A percentile compares a stretch with the other conserved stretches of the same genome.
Conservation (phyloP, 64 coral and sea anemone species). For the Acropora tenuis region DNA sequence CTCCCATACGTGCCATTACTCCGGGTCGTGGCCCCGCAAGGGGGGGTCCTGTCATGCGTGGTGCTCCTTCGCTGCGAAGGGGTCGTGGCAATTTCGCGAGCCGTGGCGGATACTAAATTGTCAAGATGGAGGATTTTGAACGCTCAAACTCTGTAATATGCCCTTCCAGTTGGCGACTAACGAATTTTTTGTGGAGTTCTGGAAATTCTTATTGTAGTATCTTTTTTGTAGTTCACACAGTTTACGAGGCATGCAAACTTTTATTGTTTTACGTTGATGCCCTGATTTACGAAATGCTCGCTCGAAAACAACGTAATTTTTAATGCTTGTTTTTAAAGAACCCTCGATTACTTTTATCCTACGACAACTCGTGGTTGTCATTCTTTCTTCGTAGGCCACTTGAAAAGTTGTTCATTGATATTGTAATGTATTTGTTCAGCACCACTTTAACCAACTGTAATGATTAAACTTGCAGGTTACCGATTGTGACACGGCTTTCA, state of each 20-base stretch:
- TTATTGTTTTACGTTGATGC: neutral
- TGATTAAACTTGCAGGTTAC: neutral
- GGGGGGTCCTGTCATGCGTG: constrained; percentile 17
- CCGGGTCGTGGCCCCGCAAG: constrained; percentile 9
- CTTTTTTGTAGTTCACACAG: neutral
- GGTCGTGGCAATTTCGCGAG: constrained; percentile 17
- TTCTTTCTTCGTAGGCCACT: too few relatives aligned
- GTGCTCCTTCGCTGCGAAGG: constrained; percentile 8
- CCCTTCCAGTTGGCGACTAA: too few relatives aligned
- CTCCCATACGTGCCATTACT: constrained; percentile 10
- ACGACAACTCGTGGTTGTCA: too few relatives aligned
- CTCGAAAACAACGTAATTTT: neutral
- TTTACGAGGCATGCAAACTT: neutral
- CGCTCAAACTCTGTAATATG: neutral
- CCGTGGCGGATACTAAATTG: constrained; percentile 1
- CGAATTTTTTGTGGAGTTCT: neutral
- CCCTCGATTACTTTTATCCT: too few relatives aligned
- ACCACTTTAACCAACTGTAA: neutral
- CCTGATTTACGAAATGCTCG: neutral
- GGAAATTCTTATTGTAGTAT: neutral
- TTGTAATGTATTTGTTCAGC: neutral
- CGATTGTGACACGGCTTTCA: neutral
- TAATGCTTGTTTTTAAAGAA: neutral
- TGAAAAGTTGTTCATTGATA: neutral
- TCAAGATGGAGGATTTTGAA: neutral